A percentile compares a stretch with the other conserved stretches of the same genome.
These are phyloP conservation scores for Acromyrmex echinatior DNA, from an alignment of 1,140 invertebrate genomes.

Conservation along the genomic window DNA sequence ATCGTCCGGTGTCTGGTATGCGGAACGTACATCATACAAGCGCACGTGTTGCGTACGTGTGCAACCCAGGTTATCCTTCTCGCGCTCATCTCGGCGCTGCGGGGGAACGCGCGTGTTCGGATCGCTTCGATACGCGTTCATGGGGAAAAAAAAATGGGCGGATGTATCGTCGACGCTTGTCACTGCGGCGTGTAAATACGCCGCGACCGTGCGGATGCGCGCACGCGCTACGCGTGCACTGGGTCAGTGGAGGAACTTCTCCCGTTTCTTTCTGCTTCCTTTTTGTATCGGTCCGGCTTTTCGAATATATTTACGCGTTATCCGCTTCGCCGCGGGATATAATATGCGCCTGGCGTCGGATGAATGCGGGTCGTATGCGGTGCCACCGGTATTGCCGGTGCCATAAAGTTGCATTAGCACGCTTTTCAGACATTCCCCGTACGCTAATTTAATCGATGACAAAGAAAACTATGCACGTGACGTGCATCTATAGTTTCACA, in stretches of 20 bases:
- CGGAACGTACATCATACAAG: slow-evolving; percentile 62
- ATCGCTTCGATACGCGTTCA: slow-evolving; percentile 57
- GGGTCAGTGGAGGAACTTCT: slow-evolving; percentile 76
- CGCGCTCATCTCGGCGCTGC: slow-evolving; percentile 32
- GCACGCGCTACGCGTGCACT: slow-evolving; percentile 70
- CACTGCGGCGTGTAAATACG: slow-evolving; percentile 64
- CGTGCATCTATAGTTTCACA: too few species aligned
- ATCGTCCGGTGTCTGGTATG: slow-evolving; percentile 70
- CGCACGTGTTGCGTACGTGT: slow-evolving; percentile 41
- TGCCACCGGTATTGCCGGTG: slow-evolving; percentile 1
- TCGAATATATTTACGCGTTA: slow-evolving; percentile 64
- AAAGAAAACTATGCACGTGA: not conserved
- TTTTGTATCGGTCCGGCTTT: slow-evolving; percentile 70
- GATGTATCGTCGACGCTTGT: slow-evolving; percentile 72
- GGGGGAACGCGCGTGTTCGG: slow-evolving; percentile 42
- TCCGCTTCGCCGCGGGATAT: slow-evolving; percentile 53
- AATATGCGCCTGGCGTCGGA: slow-evolving; percentile 21
- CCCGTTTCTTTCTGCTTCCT: slow-evolving; percentile 72
- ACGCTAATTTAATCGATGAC: slow-evolving; percentile 20
- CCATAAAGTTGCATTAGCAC: not conserved
- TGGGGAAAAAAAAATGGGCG: slow-evolving; percentile 74
- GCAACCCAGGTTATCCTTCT: slow-evolving; percentile 46
- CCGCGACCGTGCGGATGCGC: slow-evolving; percentile 52
- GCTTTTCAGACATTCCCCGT: not conserved
- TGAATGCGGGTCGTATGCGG: slow-evolving; percentile 26